Conservation (phyloP, 1,140 invertebrate species). For the Musca vetustissima region DNA sequence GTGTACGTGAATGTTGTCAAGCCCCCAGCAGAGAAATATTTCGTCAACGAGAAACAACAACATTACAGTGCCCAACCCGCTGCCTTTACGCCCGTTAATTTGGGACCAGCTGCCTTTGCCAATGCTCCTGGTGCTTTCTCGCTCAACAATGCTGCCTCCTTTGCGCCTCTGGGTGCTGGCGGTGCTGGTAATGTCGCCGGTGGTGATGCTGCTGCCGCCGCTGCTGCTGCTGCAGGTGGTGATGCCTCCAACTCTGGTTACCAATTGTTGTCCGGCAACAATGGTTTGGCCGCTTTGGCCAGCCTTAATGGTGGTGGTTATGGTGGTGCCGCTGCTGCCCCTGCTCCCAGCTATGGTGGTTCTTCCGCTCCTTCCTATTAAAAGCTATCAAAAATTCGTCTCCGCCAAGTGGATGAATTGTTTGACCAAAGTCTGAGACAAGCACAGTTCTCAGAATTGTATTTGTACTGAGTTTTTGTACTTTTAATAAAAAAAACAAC, state of each 20-base stretch:
- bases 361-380: no score
- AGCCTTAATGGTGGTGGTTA: slow-evolving; percentile 39
- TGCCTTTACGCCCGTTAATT: slow-evolving; percentile 1
- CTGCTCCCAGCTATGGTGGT: slow-evolving; percentile 16
- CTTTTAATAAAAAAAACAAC: no score
- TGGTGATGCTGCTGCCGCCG: slow-evolving; percentile 41
- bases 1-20: slow-evolving; percentile 55
- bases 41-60: slow-evolving; percentile 52
- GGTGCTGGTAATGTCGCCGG: slow-evolving; percentile 35
- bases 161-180: slow-evolving; percentile 24
- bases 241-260: slow-evolving; percentile 47
- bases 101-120: neutral
- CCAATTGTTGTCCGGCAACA: slow-evolving; percentile 48
- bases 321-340: slow-evolving; percentile 30
- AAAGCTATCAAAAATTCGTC: no score
- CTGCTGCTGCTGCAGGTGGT: slow-evolving; percentile 43
- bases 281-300: slow-evolving; percentile 47
- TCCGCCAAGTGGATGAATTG: no score
- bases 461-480: no score
- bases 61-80: slow-evolving; percentile 25
- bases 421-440: no score
- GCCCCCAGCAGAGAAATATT: slow-evolving; percentile 54
- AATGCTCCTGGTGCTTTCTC: slow-evolving; percentile 17
- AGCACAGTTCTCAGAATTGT: no score
- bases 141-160: slow-evolving; percentile 14